These are phyloP conservation scores for Chaetodon auriga DNA, from an alignment of 2,113 vertebrate species.

Conservation along the genomic window DNA sequence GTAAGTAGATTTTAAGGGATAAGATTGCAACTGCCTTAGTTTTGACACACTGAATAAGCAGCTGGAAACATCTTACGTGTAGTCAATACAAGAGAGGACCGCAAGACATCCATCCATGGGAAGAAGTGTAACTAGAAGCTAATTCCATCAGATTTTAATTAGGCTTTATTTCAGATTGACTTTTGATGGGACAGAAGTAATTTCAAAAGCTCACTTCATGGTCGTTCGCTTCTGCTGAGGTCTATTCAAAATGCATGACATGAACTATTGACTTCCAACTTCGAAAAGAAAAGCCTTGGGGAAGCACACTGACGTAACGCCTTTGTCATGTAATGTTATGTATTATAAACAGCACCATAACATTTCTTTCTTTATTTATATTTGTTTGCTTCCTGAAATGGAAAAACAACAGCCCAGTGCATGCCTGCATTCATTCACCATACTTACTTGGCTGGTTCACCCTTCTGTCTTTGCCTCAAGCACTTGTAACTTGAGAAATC, in stretches of 20 bases:
- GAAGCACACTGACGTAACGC: conserved; percentile 30
- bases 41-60: neutral
- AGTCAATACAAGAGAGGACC: neutral
- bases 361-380: neutral
- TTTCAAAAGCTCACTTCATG: conserved; percentile 2
- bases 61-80: neutral
- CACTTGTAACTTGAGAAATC: conserved; percentile 18
- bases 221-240: neutral
- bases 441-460: conserved; percentile 12
- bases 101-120: neutral
- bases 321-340: conserved; percentile 14
- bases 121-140: no score
- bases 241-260: conserved; percentile 23
- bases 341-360: conserved; percentile 16
- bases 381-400: conserved; percentile 15
- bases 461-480: conserved; percentile 12
- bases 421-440: conserved; percentile 20
- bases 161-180: neutral
- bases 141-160: neutral
- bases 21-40: neutral
- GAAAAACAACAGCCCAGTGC: conserved; percentile 20
- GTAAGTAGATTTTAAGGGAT: neutral
- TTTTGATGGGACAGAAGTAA: neutral
- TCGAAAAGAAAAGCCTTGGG: neutral
- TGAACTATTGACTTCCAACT: conserved; percentile 27